Evolutionary conservation across 2,113 vertebrate species (phyloP), one percentile per base, ranked within the genome.

Genomic region (Percina caprodes): DNA sequence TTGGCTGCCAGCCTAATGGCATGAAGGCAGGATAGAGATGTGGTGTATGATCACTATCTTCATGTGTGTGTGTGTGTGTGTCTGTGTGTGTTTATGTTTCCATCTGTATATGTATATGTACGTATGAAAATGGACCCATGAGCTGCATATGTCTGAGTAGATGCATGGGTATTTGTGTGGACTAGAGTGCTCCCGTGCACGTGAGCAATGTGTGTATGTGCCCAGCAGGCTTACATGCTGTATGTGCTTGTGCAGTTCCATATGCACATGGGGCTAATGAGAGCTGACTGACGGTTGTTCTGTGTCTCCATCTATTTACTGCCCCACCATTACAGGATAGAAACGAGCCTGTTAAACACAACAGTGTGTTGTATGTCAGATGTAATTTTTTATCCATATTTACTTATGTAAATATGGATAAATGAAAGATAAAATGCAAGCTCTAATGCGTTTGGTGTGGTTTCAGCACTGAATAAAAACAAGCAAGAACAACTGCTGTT

Each of bases 1-100:
- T 80, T 92, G 90, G 90, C 91, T 39, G 86, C 69, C 14, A 33
- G 86, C 83, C 86, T 93, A 89, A 93, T 93, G 89, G 84, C 80
- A 78, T 39, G 55, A 9, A 81, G 82, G 86, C 86, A 21, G 83
- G 71, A 58, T 7, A 19, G 81, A 72, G 82, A 76, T 74, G 30
- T 74, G 74, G 68, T 72, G 78, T 59, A 30, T 55, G 91, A 92
- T 93, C 59, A 2, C 85, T 89, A 88, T 93, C 90, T 88, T 24
- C 48, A 63, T 67, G 86, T 56, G 35, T 73, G 68, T 82, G 45
- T 74, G 68, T 82, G 73, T 82, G 30, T 60, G 68, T 67, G 88
- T 56, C 26, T 73, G 68, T 82, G 42, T 73, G 68, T 82, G 75
- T 82, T 45, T 59, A 13, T 63, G 54, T 85, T 82, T 77, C 72